Base-by-base conservation (phyloP, 1,140 invertebrate genomes). In the Trachymyrmex septentrionalis region DNA sequence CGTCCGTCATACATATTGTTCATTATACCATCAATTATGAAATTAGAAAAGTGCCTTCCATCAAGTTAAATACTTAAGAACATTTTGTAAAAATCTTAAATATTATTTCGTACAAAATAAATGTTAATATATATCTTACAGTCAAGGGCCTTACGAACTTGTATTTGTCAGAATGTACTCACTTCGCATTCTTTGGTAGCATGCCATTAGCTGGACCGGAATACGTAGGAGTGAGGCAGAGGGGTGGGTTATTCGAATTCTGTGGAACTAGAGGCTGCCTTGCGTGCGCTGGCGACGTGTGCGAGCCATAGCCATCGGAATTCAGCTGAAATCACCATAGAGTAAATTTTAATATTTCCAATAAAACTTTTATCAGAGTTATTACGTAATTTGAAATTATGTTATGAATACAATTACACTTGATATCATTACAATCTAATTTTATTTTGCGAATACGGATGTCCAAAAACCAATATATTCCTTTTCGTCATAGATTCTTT, bases 101-200 rank as follows among this genome's bases (percentile, higher is more conserved):
- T 59, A 38, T 34, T 7, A 34, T 72, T 82, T 59, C 30, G 19
- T 44, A 44, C 53, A 59, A 24, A 27, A 24, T 6, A 7, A 14
- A 73, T 21, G 34, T 61, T 30, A 34, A 57, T 16, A 24, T 55
- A 30, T 50, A 61, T 69, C 34, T 53, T 16, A 19, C 30, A 69
- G 7, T 69, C 10, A 66, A 75, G 48, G 80, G 81, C 61, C 63
- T 86, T 87, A 77, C 67, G 55, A 87, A 89, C 24, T 34, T 85
- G 66, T 63, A 66, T 71, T 87, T 21, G 72, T 71, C 87, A 88
- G 86, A 87, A 53, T 72, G 48, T 92, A 97, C 98, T 98, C 96
- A 98, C 98, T 98, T 98, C 94, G 98, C 98, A 96, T 98, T 98
- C 96, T 98, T 98, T 92, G 98, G 97, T 95, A 96, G 92, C 80